phyloP scores from a whole-genome alignment of 2,888 invertebrate genomes.

The Drosophila crucigera region DNA sequence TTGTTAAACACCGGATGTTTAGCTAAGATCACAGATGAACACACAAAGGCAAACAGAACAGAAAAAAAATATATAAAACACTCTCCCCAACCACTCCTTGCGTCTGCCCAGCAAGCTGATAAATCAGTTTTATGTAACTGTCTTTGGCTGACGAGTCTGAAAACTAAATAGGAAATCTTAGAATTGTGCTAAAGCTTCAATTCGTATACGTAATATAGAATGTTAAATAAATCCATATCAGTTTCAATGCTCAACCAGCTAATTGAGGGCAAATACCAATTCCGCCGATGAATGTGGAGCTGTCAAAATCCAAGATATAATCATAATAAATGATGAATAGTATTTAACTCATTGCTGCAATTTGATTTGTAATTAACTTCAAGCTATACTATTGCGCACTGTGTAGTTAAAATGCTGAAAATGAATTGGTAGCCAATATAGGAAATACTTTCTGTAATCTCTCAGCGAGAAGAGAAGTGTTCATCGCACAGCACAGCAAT shows the following conservation, averaged over 20 bases:
- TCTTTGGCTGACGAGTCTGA: neutral
- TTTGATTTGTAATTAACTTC: neutral
- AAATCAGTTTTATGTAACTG: neutral
- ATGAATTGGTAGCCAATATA: slow-evolving; percentile 18
- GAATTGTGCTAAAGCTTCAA: neutral
- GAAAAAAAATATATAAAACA: neutral
- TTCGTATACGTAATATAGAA: neutral
- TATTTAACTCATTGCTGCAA: neutral
- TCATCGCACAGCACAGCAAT: neutral
- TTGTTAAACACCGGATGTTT: slow-evolving; percentile 77
- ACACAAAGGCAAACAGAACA: slow-evolving; percentile 27
- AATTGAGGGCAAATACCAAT: neutral
- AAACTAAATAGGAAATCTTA: neutral
- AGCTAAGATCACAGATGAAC: slow-evolving; percentile 55
- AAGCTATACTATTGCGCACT: slow-evolving; percentile 1
- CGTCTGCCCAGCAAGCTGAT: neutral
- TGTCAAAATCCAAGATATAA: neutral
- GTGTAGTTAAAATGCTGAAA: slow-evolving; percentile 11
- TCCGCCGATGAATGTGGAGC: neutral
- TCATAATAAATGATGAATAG: too few relatives aligned
- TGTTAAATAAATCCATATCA: neutral
- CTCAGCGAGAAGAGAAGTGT: neutral
- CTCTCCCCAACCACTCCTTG: neutral
- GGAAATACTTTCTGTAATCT: slow-evolving; percentile 21
- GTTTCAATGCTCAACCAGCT: neutral